These are phyloP conservation scores for Plebejus argus DNA, from an alignment of 2,888 invertebrate genomes.

Conservation along the genomic window DNA sequence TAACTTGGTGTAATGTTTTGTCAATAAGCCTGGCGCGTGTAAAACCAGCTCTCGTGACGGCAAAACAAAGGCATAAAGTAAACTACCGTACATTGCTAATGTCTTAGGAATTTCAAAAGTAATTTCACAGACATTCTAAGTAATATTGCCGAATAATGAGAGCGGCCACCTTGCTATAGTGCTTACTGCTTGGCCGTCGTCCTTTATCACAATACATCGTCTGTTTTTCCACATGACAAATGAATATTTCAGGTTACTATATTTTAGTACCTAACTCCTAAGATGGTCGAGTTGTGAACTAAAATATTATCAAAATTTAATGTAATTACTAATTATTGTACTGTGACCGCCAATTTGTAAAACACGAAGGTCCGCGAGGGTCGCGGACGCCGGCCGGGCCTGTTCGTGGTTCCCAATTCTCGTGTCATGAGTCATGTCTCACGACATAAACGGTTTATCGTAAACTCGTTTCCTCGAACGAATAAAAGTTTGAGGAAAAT, in stretches of 20 bases:
- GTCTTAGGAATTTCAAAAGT: no score
- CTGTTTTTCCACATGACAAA: no score
- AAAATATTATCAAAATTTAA: neutral
- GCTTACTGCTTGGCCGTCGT: no score
- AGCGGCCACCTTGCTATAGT: no score
- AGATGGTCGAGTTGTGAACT: no score
- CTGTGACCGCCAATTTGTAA: neutral
- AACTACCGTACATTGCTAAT: no score
- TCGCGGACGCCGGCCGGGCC: neutral
- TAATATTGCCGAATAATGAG: no score
- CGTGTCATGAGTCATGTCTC: no score
- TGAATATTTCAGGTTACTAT: neutral
- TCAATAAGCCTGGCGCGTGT: neutral
- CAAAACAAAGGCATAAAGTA: neutral
- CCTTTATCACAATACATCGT: no score
- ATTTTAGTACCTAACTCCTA: no score
- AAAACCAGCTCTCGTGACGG: neutral
- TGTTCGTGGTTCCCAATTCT: neutral
- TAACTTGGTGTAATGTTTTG: neutral
- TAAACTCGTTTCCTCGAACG: neutral
- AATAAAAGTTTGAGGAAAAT: constrained; percentile 3
- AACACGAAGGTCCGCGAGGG: neutral
- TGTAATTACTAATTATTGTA: neutral
- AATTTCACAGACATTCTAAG: no score
- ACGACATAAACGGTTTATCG: neutral